Percentiles rank a stretch among this genome's conserved stretches.
These are phyloP conservation scores for Arenicola marina DNA, from an alignment of 2,888 invertebrate genomes.

Conservation along the genomic window DNA sequence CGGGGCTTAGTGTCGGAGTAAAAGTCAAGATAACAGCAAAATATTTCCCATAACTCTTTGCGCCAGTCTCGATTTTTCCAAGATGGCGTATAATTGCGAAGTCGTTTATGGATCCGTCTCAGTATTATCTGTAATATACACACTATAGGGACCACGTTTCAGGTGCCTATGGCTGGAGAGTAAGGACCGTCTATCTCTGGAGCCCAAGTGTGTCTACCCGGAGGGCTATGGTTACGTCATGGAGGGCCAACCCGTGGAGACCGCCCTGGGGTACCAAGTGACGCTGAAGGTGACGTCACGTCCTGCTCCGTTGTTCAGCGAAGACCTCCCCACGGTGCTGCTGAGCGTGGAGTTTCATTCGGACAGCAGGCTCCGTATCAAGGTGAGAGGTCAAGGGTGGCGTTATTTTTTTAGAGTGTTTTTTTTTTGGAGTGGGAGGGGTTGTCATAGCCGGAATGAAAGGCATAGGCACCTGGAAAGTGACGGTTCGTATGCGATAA, in stretches of 20 bases:
- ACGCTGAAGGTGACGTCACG: neutral
- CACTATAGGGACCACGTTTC: neutral
- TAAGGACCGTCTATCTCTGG: neutral
- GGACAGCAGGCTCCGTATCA: neutral
- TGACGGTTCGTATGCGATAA: too few relatives aligned
- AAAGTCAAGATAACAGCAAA: too few relatives aligned
- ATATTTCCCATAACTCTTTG: too few relatives aligned
- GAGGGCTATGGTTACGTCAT: slow-evolving; percentile 2
- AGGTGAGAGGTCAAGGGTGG: slow-evolving; percentile 1
- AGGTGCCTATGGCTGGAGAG: neutral
- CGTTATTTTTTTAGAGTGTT: too few relatives aligned
- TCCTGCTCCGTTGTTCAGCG: neutral
- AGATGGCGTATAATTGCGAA: too few relatives aligned
- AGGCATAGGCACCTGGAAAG: too few relatives aligned
- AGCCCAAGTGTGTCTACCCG: neutral
- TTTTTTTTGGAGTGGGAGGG: too few relatives aligned
- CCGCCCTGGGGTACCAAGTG: neutral
- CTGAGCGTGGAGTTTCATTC: neutral
- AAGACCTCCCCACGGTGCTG: neutral
- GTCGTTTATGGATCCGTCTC: too few relatives aligned
- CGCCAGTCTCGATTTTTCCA: too few relatives aligned
- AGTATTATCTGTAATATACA: neutral
- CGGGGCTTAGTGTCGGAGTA: too few relatives aligned
- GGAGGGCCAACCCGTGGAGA: neutral
- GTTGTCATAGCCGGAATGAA: too few relatives aligned